A percentile compares a stretch with the other conserved stretches of the same genome.
Evolutionary conservation across 2,797 vertebrate genomes (phyloP).

Genomic region (Trachops cirrhosus): DNA sequence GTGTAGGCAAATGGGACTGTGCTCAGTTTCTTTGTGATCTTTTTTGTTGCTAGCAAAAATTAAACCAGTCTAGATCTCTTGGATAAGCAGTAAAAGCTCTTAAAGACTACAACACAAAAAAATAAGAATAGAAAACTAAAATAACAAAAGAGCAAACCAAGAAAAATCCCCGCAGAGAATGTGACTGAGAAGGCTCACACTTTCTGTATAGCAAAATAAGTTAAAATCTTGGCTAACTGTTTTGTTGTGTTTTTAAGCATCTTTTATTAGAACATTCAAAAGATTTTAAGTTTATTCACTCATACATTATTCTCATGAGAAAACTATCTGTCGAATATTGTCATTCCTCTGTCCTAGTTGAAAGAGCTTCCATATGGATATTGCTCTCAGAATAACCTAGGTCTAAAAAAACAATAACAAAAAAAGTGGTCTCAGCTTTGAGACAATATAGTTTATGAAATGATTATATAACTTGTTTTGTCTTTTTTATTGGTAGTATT

Average conservation of each 20-base stretch:
- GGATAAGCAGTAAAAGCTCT: neutral
- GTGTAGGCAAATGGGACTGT: neutral
- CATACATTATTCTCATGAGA: neutral
- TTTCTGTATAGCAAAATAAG: neutral
- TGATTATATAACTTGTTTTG: neutral
- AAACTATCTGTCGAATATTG: conserved; percentile 19
- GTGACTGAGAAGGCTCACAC: neutral
- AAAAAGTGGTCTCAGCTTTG: neutral
- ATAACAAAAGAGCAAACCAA: neutral
- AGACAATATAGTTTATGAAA: neutral
- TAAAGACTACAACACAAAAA: neutral
- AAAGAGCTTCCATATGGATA: neutral
- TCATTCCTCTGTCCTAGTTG: neutral
- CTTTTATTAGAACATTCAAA: conserved; percentile 25
- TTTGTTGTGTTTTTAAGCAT: neutral
- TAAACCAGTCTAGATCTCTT: neutral
- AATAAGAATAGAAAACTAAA: neutral
- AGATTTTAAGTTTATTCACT: neutral
- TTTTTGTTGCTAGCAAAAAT: neutral
- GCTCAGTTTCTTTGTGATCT: neutral
- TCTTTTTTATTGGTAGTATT: neutral
- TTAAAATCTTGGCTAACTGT: neutral
- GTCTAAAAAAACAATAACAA: neutral
- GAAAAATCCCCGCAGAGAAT: neutral
- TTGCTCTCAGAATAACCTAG: neutral